Conservation (phyloP, 2,113 vertebrate species). For the Mastomys natalensis region DNA sequence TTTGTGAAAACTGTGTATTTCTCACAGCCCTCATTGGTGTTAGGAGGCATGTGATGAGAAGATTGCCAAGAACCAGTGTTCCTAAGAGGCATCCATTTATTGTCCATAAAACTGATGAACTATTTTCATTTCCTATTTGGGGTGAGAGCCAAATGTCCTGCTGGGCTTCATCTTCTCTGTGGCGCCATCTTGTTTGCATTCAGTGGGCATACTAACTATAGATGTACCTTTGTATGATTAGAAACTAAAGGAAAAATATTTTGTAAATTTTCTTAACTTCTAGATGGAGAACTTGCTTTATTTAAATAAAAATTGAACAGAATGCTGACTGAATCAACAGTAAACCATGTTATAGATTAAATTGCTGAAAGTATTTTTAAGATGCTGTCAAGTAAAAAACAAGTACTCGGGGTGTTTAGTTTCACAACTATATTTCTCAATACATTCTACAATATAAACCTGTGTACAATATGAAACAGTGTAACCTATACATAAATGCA, state of each 20-base stretch:
- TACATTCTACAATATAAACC: neutral
- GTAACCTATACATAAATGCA: neutral
- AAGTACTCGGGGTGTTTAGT: neutral
- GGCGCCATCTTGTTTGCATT: conserved; percentile 37
- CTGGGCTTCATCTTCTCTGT: neutral
- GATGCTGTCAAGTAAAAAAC: neutral
- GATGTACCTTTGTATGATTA: conserved; percentile 37
- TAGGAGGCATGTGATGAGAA: neutral
- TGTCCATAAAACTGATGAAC: neutral
- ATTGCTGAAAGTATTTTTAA: neutral
- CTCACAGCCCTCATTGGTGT: neutral
- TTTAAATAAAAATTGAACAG: conserved; percentile 3
- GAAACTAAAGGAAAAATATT: neutral
- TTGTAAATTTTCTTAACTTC: neutral
- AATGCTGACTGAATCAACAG: neutral
- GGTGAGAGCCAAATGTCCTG: neutral
- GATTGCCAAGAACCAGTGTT: neutral
- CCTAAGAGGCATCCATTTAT: neutral
- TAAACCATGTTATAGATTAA: neutral
- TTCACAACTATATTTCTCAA: neutral
- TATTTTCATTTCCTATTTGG: conserved; percentile 61
- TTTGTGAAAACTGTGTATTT: neutral
- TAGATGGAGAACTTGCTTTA: neutral
- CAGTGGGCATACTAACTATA: neutral
- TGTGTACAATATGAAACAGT: neutral